Percentiles rank a stretch among this genome's conserved stretches.
Evolutionary conservation across 2,888 invertebrate genomes (phyloP).

Genomic region (Beris morrisii): DNA sequence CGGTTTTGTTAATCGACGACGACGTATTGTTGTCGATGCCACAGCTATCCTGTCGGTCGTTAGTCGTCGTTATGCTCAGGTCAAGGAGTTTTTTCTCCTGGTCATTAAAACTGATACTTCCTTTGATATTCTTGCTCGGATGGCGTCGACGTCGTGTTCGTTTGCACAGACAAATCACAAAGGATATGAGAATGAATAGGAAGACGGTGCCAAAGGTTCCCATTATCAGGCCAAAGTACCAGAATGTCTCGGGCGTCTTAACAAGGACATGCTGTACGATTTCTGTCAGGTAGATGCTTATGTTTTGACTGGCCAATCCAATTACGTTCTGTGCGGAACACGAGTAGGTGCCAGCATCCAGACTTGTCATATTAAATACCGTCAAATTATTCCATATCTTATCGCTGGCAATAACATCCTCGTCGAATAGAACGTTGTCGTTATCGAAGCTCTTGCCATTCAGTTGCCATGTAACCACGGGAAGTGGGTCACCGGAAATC

Average conservation of each 20-base stretch:
- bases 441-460: slow-evolving; percentile 68
- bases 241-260: slow-evolving; percentile 74
- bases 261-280: slow-evolving; percentile 61
- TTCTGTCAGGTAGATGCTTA: slow-evolving; percentile 67
- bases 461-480: slow-evolving; percentile 79
- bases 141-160: slow-evolving; percentile 58
- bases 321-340: slow-evolving; percentile 60
- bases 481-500: slow-evolving; percentile 81
- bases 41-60: slow-evolving; percentile 64
- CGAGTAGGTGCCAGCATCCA: slow-evolving; percentile 82
- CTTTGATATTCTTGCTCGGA: slow-evolving; percentile 70
- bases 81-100: slow-evolving; percentile 86
- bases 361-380: slow-evolving; percentile 77
- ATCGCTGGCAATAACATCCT: slow-evolving; percentile 52
- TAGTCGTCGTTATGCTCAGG: slow-evolving; percentile 73
- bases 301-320: slow-evolving; percentile 59
- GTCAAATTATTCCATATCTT: slow-evolving; percentile 77
- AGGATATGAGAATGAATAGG: slow-evolving; percentile 62
- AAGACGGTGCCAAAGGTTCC: slow-evolving; percentile 70
- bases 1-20: slow-evolving; percentile 57
- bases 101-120: slow-evolving; percentile 81
- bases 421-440: slow-evolving; percentile 59
- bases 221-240: slow-evolving; percentile 72
- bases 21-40: slow-evolving; percentile 67
- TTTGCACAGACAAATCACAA: slow-evolving; percentile 62